Evolutionary conservation across 2,888 invertebrate genomes (phyloP), one percentile per base, ranked within the genome.

Genomic region (Crioceris asparagi): DNA sequence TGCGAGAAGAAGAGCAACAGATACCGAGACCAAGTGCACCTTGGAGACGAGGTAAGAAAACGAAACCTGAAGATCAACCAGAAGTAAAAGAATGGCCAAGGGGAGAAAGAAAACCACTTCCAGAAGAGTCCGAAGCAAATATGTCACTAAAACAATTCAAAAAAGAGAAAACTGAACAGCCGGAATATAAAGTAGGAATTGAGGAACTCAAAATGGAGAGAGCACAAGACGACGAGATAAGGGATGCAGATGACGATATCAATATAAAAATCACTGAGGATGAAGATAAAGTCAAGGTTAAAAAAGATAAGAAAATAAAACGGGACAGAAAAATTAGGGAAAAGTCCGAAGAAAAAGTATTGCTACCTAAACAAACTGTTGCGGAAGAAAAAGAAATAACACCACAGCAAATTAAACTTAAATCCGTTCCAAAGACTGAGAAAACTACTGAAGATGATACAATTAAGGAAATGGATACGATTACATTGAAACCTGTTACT

Each of bases 81-180:
- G 54, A 61, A 47, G 56, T 43, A 18, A 56, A 53, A 46, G 48
- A 48, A 17, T 55, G 55, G 58, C 57, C 59, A n/a, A 48, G 48
- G 38, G 58, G 59, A 16, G 58, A 57, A 47, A 49, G 54, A 34
- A 49, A 57, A 30, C 65, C 65, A 2, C 56, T 60, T 36, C 60
- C 67, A 41, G 63, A 65, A 29, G 65, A 64, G 45, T 65, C 68
- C 41, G 56, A 61, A 30, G 67, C 66, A n/a, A 65, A 65, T 38
- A 52, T 62, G 31, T 50, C 52, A 11, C 52, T 65, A 3, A 65
- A 54, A 61, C 65, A 64, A 3, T 45, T 59, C 33, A 46, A 56
- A 7, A 63, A 60, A 39, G 49, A 51, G 27, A 48, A 50, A 43
- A 44, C 47, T 18, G 47, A 48, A 38, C 38, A 39, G 23, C 51